Evolutionary conservation across 1,140 invertebrate species (phyloP).

Genomic region (Penaeus japonicus): DNA sequence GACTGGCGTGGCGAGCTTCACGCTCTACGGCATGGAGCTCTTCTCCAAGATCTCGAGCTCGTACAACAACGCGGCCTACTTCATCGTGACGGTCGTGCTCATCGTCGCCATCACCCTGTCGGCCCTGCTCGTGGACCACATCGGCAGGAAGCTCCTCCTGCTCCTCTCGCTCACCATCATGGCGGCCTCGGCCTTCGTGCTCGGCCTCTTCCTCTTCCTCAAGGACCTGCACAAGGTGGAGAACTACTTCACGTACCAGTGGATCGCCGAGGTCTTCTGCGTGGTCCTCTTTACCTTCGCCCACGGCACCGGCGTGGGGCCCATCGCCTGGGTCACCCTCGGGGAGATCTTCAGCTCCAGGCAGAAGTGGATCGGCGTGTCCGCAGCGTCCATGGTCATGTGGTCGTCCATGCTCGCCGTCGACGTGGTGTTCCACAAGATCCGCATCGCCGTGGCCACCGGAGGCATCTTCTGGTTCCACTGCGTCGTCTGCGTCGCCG

Average conservation of each 20-base stretch:
- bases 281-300: conserved; percentile 57
- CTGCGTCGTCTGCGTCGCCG: conserved; percentile 57
- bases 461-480: conserved; percentile 59
- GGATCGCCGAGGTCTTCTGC: conserved; percentile 57
- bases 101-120: conserved; percentile 50
- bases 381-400: conserved; percentile 46
- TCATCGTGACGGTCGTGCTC: conserved; percentile 46
- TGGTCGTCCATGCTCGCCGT: conserved; percentile 54
- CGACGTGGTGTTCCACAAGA: conserved; percentile 50
- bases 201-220: conserved; percentile 57
- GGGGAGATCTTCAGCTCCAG: conserved; percentile 54
- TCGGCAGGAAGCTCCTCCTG: conserved; percentile 55
- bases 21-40: conserved; percentile 52
- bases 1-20: conserved; percentile 53
- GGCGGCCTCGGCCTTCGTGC: conserved; percentile 58
- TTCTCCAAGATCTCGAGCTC: conserved; percentile 49
- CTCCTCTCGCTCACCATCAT: conserved; percentile 59
- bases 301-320: conserved; percentile 53
- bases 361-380: conserved; percentile 56
- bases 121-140: conserved; percentile 54
- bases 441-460: conserved; percentile 51
- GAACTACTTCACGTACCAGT: conserved; percentile 58
- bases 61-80: conserved; percentile 49
- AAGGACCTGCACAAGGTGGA: conserved; percentile 57
- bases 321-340: conserved; percentile 59